Evolutionary conservation across 2,113 vertebrate species (phyloP), one percentile per base, ranked within the genome.

Genomic region (Cheilinus undulatus): DNA sequence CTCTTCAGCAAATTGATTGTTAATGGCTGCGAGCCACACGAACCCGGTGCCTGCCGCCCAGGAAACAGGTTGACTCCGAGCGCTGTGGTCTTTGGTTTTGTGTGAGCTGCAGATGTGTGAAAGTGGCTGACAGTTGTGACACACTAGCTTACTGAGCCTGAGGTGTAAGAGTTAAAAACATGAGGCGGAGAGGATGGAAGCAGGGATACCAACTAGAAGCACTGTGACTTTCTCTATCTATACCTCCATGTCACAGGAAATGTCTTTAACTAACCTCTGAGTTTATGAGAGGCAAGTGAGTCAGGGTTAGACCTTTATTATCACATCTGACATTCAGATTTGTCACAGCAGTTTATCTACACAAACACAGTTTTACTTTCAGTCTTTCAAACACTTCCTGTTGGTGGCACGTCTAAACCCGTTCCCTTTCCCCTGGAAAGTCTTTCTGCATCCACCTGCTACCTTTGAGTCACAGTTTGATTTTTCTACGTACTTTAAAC

Each of bases 81-180:
- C n/a, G 0, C 30, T 46, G 20, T 46, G 54, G 63, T 51, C 46
- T 52, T 51, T 38, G 46, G n/a, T 20, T 54, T 65, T 52, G 20
- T 57, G 51, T 49, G 49, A 49, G 54, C 42, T 38, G 26, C 43
- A 61, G 53, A 70, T 58, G 69, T 71, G 75, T 60, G 77, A 70
- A 77, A 46, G 49, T 43, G 17, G 15, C 45, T 73, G 70, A 52
- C 66, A 56, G 69, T 36, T 7, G 10, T 40, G 11, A 59, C 28
- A 36, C 42, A 42, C 19, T 32, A 60, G 54, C 28, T 13, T 34
- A 27, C 20, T 48, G 45, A 71, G 42, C 32, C 26, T 26, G 56
- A 19, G 34, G 24, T 30, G 26, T 40, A 27, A n/a, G 10, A 12
- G 15, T 8, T 8, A 52, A 59, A 59, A 20, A 10, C 34, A 63